These are phyloP conservation scores for Frankliniella intonsa DNA, from an alignment of 2,888 invertebrate genomes.

Conservation along the genomic window DNA sequence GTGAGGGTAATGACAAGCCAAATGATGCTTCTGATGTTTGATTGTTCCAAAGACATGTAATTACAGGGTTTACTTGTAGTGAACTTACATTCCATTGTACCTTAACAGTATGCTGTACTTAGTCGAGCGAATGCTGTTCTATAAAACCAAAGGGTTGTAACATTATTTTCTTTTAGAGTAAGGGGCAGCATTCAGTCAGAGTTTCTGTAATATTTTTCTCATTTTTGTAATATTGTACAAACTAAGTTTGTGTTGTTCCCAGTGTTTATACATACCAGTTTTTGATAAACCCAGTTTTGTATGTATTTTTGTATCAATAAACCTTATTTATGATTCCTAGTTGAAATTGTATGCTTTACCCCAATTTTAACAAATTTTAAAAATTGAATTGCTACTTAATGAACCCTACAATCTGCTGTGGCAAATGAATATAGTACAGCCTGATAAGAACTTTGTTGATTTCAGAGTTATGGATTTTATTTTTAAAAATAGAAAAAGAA, in stretches of 20 bases:
- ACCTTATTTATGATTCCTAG: not conserved
- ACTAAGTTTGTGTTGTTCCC: not conserved
- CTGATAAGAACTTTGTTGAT: too few species aligned
- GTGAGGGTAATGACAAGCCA: not conserved
- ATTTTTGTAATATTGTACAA: constrained; percentile 1
- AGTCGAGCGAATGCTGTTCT: not conserved
- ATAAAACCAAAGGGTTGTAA: not conserved
- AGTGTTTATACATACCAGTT: not conserved
- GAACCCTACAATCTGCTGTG: too few species aligned
- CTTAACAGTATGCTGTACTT: constrained; percentile 13
- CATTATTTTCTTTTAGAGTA: not conserved
- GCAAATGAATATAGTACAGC: too few species aligned
- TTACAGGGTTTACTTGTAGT: not conserved
- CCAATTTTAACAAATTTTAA: too few species aligned
- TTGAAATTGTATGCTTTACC: not conserved
- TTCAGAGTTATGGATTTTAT: not conserved
- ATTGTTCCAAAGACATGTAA: not conserved
- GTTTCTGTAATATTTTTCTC: not conserved
- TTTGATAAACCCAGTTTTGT: not conserved
- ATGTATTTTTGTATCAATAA: constrained; percentile 19
- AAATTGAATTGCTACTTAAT: too few species aligned
- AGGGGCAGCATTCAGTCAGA: not conserved
- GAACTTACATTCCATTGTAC: not conserved
- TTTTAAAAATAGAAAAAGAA: not conserved
- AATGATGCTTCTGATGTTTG: not conserved